Evolutionary conservation across 2,888 invertebrate genomes (phyloP), one percentile per base, ranked within the genome.

Genomic region (Polyommatus iphigenia): DNA sequence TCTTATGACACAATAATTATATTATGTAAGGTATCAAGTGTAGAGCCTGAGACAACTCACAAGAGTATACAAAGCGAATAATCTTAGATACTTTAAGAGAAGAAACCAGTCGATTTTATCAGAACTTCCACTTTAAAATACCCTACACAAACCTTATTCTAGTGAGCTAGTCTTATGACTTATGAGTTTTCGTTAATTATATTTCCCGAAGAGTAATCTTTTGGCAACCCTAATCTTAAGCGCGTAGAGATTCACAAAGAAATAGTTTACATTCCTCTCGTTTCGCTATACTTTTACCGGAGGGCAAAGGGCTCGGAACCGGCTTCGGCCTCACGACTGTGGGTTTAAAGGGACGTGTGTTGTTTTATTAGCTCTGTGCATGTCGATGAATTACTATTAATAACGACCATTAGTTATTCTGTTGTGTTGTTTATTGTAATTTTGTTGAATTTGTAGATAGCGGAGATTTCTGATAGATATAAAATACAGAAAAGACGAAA

Each of bases 251-350:
- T 73, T 46, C 73, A 54, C 24, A 50, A 75, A 75, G 24, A 75
- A 75, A 54, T 75, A 54, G 75, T 75, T 75, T 50, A 50, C 29
- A 75, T 75, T 75, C 75, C 75, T 72, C 72, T 50, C 75, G 75
- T 75, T 75, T 75, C 50, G 75, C 75, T 75, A 75, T 73, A 73
- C 73, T 73, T 73, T 73, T 73, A 73, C 73, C 46, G 73, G 46
- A 54, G 75, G 75, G 75, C 75, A 75, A 75, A 75, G 75, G 75
- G 75, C 75, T 75, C 29, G 24, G 46, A 73, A 73, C 73, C 73
- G 73, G 75, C 75, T 75, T 50, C 10, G 50, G 73, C 15, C 13
- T 75, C 75, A 75, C 54, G 75, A 50, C 29, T 50, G 29, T 75
- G 29, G 20, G n/a, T 41, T 72, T 41, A 72, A 15, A 67, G 29